These are phyloP conservation scores for Drosophila demipolita DNA, from an alignment of 2,888 invertebrate genomes.

Conservation along the genomic window DNA sequence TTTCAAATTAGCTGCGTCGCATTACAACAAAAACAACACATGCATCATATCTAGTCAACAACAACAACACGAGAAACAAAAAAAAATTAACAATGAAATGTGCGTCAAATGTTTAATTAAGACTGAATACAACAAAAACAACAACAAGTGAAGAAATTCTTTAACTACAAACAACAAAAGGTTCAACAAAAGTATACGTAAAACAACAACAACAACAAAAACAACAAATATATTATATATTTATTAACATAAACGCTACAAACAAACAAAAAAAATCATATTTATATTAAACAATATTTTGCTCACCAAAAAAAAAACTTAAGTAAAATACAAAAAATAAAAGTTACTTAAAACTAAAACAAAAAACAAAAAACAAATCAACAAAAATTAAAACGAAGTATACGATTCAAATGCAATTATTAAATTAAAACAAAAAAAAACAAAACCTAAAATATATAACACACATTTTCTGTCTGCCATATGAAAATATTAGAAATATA, in stretches of 20 bases:
- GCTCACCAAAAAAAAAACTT: slow-evolving; percentile 70
- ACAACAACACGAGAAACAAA: slow-evolving; percentile 34
- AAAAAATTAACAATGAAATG: slow-evolving; percentile 52
- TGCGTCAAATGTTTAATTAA: slow-evolving; percentile 70
- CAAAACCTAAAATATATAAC: slow-evolving; percentile 53
- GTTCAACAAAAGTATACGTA: slow-evolving; percentile 85
- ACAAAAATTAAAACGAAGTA: slow-evolving; percentile 77
- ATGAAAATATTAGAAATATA: slow-evolving; percentile 45
- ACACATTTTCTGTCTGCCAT: slow-evolving; percentile 70
- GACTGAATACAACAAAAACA: slow-evolving; percentile 70
- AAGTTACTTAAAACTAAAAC: slow-evolving; percentile 58
- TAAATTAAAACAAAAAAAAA: slow-evolving; percentile 73
- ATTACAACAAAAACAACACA: slow-evolving; percentile 44
- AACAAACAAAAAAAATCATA: slow-evolving; percentile 51
- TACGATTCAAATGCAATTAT: slow-evolving; percentile 84
- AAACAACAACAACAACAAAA: slow-evolving; percentile 60
- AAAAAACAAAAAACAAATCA: slow-evolving; percentile 50
- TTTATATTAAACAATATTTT: slow-evolving; percentile 76
- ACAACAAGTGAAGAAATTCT: slow-evolving; percentile 64
- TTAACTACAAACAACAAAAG: slow-evolving; percentile 71
- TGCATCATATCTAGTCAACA: slow-evolving; percentile 82
- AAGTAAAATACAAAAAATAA: slow-evolving; percentile 40
- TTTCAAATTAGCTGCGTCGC: slow-evolving; percentile 34
- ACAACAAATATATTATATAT: slow-evolving; percentile 42
- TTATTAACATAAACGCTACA: slow-evolving; percentile 48